Evolutionary conservation across 2,113 vertebrate species (phyloP).

Genomic region (Otocyon megalotis): DNA sequence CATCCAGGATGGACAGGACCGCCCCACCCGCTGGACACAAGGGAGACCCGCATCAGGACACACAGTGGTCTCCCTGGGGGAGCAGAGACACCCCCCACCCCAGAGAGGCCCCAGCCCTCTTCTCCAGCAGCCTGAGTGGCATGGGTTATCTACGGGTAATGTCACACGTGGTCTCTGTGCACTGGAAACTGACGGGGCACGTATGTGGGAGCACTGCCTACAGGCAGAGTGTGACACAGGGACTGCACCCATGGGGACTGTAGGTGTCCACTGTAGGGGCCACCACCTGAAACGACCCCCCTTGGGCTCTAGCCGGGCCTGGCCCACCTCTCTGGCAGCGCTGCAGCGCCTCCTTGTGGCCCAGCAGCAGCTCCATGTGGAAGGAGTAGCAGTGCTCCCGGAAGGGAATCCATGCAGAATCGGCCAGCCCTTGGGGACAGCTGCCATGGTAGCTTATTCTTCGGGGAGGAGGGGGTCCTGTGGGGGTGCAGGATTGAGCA

Average conservation of each 20-base stretch:
- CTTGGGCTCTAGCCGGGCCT: accelerated
- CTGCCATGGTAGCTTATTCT: slow-evolving; percentile 91
- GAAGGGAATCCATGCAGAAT: slow-evolving; percentile 96
- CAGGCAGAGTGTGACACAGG: accelerated
- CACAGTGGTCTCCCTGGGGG: not conserved
- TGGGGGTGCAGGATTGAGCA: not conserved
- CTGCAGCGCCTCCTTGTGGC: slow-evolving; percentile 92
- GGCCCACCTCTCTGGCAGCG: slow-evolving; percentile 93
- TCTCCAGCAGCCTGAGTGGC: not conserved
- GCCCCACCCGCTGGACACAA: slow-evolving; percentile 90
- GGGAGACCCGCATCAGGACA: not conserved
- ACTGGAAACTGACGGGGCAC: accelerated
- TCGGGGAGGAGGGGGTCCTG: slow-evolving; percentile 83
- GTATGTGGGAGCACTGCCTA: not conserved
- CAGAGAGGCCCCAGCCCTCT: not conserved
- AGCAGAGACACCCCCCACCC: not conserved
- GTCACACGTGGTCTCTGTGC: not conserved
- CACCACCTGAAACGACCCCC: not conserved
- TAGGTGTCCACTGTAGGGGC: not conserved
- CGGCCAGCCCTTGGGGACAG: slow-evolving; percentile 91
- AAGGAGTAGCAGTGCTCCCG: slow-evolving; percentile 97
- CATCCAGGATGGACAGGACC: slow-evolving; percentile 95
- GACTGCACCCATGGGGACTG: not conserved
- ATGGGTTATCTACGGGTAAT: not conserved
- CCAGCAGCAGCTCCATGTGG: slow-evolving; percentile 92